Base-by-base conservation (phyloP, 2,888 invertebrate species). In the Tetramorium bicarinatum region DNA sequence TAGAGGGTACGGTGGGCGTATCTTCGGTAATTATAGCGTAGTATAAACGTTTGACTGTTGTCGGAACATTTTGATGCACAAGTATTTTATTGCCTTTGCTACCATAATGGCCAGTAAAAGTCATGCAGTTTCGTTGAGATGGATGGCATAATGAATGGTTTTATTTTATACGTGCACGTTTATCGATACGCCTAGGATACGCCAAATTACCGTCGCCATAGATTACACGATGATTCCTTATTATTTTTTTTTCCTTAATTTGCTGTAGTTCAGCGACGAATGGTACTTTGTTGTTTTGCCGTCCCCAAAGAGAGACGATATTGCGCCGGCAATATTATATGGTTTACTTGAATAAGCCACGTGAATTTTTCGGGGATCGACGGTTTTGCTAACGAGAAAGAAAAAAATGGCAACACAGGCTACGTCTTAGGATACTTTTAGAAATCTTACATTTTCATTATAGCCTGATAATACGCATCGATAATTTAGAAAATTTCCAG, bases 281-380 rank as follows among this genome's bases (percentile, higher is more conserved):
- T 94, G 94, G 94, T 94, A 94, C 94, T 94, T 93, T 93, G 93
- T 94, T 94, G 91, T 93, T 94, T 94, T 94, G 93, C 93, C 94
- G 93, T 94, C 92, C 94, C 93, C 91, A 91, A 89, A 92, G 87
- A 89, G 87, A 91, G 85, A 91, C 85, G 87, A 90, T 85, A 87
- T 90, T 91, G 91, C 88, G 85, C 84, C 85, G 87, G 87, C 86
- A 87, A 89, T 89, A 85, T 92, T 88, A 87, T 64, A 64, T 59
- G 85, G 84, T 88, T 87, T 81, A 86, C 69, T 84, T 83, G 85
- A 87, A 82, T 87, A 77, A 88, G 82, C 84, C 84, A 85, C 85
- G 86, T 83, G 71, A 89, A 82, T 64, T 87, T 87, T 77, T 82
- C 79, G 77, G 72, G 88, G 85, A 85, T 85, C 82, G 88, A 85